Evolutionary conservation across 2,888 invertebrate genomes (phyloP).

Genomic region (Eupithecia pulchellata): DNA sequence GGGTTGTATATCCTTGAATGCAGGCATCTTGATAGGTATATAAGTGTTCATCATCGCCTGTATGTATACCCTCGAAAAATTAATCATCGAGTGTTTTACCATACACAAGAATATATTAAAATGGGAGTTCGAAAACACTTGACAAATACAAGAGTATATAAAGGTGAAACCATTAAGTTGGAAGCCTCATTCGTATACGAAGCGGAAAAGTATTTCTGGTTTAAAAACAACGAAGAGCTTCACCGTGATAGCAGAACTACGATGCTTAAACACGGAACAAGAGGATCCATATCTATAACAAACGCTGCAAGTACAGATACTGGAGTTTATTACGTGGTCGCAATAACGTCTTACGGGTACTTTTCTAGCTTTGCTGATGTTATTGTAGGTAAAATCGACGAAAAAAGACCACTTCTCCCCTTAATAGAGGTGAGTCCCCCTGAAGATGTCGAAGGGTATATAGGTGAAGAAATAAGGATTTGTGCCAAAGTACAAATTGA

Average conservation of each 20-base stretch:
- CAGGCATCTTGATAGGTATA: slow-evolving; percentile 29
- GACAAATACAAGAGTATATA: slow-evolving; percentile 38
- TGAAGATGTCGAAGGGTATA: slow-evolving; percentile 46
- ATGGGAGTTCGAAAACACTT: slow-evolving; percentile 41
- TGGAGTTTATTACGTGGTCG: slow-evolving; percentile 52
- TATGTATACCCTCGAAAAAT: slow-evolving; percentile 40
- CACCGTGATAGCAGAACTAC: slow-evolving; percentile 40
- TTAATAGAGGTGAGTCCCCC: slow-evolving; percentile 47
- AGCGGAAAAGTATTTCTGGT: slow-evolving; percentile 46
- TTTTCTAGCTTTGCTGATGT: slow-evolving; percentile 51
- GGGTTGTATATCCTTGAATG: slow-evolving; percentile 50
- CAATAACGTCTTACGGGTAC: slow-evolving; percentile 45
- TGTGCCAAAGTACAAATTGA: slow-evolving; percentile 46
- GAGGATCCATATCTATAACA: slow-evolving; percentile 37
- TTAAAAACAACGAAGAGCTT: slow-evolving; percentile 47
- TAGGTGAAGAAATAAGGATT: slow-evolving; percentile 49
- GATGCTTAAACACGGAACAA: slow-evolving; percentile 33
- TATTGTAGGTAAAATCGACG: slow-evolving; percentile 39
- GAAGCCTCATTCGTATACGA: slow-evolving; percentile 41
- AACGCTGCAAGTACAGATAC: slow-evolving; percentile 47
- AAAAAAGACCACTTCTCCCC: slow-evolving; percentile 26
- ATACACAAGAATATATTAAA: slow-evolving; percentile 9
- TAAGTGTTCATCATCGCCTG: slow-evolving; percentile 47
- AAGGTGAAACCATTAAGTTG: slow-evolving; percentile 46
- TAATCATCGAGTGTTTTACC: slow-evolving; percentile 23